A percentile compares a stretch with the other conserved stretches of the same genome.
These are phyloP conservation scores for Lycaena phlaeas DNA, from an alignment of 2,888 invertebrate species.

Conservation along the genomic window DNA sequence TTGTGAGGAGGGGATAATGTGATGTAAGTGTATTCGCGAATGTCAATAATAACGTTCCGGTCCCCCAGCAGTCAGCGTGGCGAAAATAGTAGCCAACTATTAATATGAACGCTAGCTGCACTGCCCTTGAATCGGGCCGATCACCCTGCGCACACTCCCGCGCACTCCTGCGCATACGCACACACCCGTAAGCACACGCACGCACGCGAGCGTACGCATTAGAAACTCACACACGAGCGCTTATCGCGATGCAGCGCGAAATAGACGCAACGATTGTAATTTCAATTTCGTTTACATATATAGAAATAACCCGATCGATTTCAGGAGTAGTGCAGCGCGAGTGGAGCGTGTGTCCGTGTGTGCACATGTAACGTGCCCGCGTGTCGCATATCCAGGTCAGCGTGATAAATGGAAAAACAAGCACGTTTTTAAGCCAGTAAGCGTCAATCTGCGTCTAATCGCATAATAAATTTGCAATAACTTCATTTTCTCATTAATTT, in stretches of 20 bases:
- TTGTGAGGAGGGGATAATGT: constrained; percentile 19
- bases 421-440: constrained; percentile 14
- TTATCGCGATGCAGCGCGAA: constrained; percentile 54
- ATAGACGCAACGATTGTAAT: constrained; percentile 51
- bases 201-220: constrained; percentile 21
- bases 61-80: constrained; percentile 55
- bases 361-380: constrained; percentile 15
- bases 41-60: constrained; percentile 68
- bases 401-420: constrained; percentile 22
- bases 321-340: background rate
- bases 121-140: constrained; percentile 70
- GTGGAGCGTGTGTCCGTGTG: constrained; percentile 1
- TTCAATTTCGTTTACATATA: constrained; percentile 51
- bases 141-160: constrained; percentile 61
- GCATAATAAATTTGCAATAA: background rate
- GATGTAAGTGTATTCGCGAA: constrained; percentile 57
- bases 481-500: too few relatives aligned
- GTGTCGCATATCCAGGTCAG: constrained; percentile 20
- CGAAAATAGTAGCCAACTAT: constrained; percentile 70
- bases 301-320: constrained; percentile 5
- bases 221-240: constrained; percentile 28
- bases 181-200: too few relatives aligned
- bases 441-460: constrained; percentile 17
- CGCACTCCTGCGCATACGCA: constrained; percentile 28
- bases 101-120: constrained; percentile 69